phyloP scores from a whole-genome alignment of 2,113 vertebrate genomes.

The Plecotus auritus region DNA sequence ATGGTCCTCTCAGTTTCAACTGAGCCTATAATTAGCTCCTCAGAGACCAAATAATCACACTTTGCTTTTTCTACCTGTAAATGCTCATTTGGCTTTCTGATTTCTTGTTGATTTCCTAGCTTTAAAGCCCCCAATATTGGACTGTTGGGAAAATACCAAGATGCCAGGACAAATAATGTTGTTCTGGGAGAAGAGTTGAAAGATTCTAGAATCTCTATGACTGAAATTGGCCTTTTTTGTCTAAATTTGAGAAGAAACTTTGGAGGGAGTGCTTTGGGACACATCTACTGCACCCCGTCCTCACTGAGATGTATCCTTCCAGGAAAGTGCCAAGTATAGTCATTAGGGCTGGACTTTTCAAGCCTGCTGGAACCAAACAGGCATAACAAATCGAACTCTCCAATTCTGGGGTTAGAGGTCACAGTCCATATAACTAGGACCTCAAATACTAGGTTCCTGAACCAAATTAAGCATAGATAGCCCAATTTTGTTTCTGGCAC shows the following conservation, averaged over 20 bases:
- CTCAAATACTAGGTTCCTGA: neutral
- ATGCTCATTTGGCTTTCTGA: slow-evolving; percentile 39
- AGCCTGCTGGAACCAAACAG: neutral
- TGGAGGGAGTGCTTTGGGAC: neutral
- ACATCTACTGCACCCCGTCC: neutral
- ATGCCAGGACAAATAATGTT: neutral
- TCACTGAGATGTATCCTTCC: neutral
- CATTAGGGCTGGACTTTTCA: neutral
- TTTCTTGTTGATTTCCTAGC: slow-evolving; percentile 26
- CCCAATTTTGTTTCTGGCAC: neutral
- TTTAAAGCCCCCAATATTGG: neutral
- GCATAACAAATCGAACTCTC: neutral
- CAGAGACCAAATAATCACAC: slow-evolving; percentile 54
- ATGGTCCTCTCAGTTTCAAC: neutral
- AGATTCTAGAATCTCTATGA: neutral
- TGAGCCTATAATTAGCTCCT: slow-evolving; percentile 67
- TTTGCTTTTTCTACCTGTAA: slow-evolving; percentile 33
- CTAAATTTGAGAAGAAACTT: neutral
- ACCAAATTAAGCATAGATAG: neutral
- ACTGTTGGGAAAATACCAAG: neutral
- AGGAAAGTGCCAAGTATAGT: neutral
- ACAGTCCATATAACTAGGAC: accelerated
- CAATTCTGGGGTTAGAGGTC: neutral
- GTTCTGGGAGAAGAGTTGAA: neutral
- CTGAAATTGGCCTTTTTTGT: neutral